A percentile compares a stretch with the other conserved stretches of the same genome.
These are phyloP conservation scores for Allophyes oxyacanthae DNA, from an alignment of 2,888 invertebrate species.

Conservation along the genomic window DNA sequence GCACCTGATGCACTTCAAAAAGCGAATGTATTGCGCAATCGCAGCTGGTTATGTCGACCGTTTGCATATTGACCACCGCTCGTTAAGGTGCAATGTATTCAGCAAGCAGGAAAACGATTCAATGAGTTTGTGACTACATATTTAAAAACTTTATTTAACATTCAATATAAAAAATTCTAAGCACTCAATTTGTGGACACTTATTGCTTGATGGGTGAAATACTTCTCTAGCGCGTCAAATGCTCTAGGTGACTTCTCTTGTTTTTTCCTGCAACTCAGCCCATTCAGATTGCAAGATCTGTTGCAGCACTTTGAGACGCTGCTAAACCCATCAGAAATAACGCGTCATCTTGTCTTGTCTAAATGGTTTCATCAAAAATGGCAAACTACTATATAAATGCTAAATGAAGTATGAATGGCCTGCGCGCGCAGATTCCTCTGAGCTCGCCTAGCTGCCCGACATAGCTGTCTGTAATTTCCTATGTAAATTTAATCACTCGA, in stretches of 20 bases:
- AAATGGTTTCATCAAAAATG: slow-evolving; percentile 14
- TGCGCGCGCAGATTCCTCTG: slow-evolving; percentile 14
- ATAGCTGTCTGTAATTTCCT: slow-evolving; percentile 49
- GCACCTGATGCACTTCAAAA: slow-evolving; percentile 1
- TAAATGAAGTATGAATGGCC: slow-evolving; percentile 19
- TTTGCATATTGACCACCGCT: not conserved
- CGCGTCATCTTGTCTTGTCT: slow-evolving; percentile 6
- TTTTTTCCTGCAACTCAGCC: too few species aligned
- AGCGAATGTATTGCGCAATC: not conserved
- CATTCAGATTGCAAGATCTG: too few species aligned
- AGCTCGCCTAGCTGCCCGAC: slow-evolving; percentile 22
- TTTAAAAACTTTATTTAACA: too few species aligned
- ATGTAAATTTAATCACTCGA: slow-evolving; percentile 55
- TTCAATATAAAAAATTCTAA: too few species aligned
- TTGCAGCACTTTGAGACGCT: not conserved
- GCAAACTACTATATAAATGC: slow-evolving; percentile 14
- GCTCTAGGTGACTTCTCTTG: too few species aligned
- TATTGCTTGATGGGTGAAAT: too few species aligned
- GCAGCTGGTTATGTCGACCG: not conserved
- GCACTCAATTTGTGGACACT: too few species aligned
- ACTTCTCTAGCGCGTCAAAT: too few species aligned
- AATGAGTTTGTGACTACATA: too few species aligned
- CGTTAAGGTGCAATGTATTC: not conserved
- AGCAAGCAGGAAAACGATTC: not conserved
- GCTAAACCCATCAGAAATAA: not conserved